phyloP scores from a whole-genome alignment of 92 coral and sea anemone genomes.

The Meandrina meandrites region DNA sequence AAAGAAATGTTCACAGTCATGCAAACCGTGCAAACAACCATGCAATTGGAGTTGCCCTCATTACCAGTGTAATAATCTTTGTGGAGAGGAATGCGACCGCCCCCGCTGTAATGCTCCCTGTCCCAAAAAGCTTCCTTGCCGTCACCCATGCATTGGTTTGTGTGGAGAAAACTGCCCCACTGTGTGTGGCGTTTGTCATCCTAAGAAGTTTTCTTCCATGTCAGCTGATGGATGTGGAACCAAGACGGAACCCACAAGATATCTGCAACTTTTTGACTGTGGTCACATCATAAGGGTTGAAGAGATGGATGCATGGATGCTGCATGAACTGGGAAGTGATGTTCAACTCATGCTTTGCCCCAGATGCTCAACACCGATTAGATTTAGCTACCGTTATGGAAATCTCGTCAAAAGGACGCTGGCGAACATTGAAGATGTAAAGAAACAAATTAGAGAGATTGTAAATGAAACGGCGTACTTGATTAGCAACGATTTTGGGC shows the following conservation, averaged over 20 bases:
- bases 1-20: slow-evolving; percentile 52
- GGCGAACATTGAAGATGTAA: slow-evolving; percentile 35
- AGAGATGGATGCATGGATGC: slow-evolving; percentile 71
- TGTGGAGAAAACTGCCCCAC: slow-evolving; percentile 83
- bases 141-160: slow-evolving; percentile 76
- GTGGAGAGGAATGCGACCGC: slow-evolving; percentile 66
- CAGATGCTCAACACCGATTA: slow-evolving; percentile 50
- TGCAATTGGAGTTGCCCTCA: slow-evolving; percentile 70
- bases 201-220: slow-evolving; percentile 29
- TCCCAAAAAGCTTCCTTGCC: slow-evolving; percentile 44
- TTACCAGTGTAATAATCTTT: slow-evolving; percentile 59
- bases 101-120: slow-evolving; percentile 64
- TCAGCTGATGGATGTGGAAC: background rate
- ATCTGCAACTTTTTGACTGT: slow-evolving; percentile 67
- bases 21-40: slow-evolving; percentile 59
- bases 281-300: slow-evolving; percentile 61
- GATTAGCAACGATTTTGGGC: no score
- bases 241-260: slow-evolving; percentile 25
- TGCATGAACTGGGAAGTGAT: background rate
- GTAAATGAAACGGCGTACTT: background rate
- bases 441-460: background rate
- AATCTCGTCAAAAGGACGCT: slow-evolving; percentile 55
- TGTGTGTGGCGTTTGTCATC: slow-evolving; percentile 61
- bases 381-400: slow-evolving; percentile 62
- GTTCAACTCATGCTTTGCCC: slow-evolving; percentile 52